Evolutionary conservation across 1,140 invertebrate species (phyloP).

Genomic region (Eciton burchellii): DNA sequence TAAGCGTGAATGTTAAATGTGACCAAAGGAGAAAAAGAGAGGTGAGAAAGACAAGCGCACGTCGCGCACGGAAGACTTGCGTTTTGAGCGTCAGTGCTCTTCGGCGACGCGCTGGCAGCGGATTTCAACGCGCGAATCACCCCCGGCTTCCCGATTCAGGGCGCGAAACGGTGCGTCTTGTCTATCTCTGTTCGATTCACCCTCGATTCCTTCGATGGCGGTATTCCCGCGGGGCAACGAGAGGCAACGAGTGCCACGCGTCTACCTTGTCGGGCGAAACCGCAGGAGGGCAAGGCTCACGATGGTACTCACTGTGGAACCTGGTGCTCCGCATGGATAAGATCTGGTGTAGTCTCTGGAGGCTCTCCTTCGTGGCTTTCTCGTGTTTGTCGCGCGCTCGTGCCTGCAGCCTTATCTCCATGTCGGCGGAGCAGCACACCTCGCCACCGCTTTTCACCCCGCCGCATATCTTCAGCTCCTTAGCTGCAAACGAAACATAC

Average conservation of each 20-base stretch:
- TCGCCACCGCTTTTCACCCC: constrained; percentile 83
- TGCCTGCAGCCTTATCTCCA: constrained; percentile 83
- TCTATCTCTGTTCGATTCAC: no score
- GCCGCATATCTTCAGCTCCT: constrained; percentile 83
- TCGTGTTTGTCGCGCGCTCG: constrained; percentile 83
- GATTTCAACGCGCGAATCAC: no score
- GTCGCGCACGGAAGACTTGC: no score
- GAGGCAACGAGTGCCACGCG: background rate
- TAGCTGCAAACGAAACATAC: constrained; percentile 76
- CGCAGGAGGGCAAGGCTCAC: constrained; percentile 19
- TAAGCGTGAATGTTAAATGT: constrained; percentile 30
- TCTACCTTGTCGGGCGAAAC: constrained; percentile 46
- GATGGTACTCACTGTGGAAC: constrained; percentile 83
- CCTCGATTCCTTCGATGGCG: background rate
- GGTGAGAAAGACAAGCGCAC: no score
- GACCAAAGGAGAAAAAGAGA: no score
- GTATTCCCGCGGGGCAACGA: constrained; percentile 7
- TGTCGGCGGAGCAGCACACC: constrained; percentile 84
- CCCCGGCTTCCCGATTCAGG: no score
- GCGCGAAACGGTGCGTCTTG: no score
- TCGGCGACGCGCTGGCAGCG: no score
- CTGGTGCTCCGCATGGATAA: constrained; percentile 79
- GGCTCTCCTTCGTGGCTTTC: constrained; percentile 82
- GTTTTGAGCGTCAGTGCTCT: background rate
- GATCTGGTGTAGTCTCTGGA: constrained; percentile 81